Percentiles rank a stretch among this genome's conserved stretches.
Conservation (phyloP, 2,888 invertebrate species). For the Oxytorus armatus region DNA sequence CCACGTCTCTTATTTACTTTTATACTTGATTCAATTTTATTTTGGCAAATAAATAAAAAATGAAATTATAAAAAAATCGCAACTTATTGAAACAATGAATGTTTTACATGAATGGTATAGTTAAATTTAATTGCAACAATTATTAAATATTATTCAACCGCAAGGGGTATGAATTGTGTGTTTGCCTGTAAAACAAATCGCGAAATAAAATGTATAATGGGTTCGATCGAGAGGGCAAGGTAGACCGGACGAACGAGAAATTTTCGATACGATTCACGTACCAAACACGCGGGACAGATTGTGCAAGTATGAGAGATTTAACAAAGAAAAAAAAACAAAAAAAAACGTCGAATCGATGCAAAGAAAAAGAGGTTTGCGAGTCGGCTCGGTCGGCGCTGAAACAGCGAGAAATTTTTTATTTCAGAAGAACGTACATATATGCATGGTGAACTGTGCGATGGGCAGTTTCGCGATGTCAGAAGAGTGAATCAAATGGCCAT, state of each 20-base stretch:
- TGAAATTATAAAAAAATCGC: background rate
- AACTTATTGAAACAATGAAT: conserved; percentile 13
- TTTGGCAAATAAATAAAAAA: background rate
- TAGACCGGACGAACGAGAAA: conserved; percentile 20
- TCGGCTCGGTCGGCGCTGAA: conserved; percentile 20
- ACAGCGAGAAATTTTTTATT: conserved; percentile 16
- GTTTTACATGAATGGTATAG: background rate
- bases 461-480: conserved; percentile 40
- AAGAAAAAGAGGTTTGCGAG: conserved; percentile 20
- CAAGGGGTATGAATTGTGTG: background rate
- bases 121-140: conserved; percentile 12
- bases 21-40: no score
- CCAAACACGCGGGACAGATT: conserved; percentile 27
- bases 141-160: conserved; percentile 17
- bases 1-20: no score
- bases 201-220: conserved; percentile 6
- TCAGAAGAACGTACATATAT: conserved; percentile 8
- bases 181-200: conserved; percentile 10
- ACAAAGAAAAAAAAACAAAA: background rate
- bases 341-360: background rate
- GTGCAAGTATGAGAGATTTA: conserved; percentile 10
- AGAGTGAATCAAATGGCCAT: conserved; percentile 76
- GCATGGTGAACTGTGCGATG: conserved; percentile 10
- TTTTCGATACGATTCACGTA: conserved; percentile 33
- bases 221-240: background rate